Evolutionary conservation across 2,113 vertebrate genomes (phyloP), one percentile per base, ranked within the genome.

Genomic region (Mastomys coucha): DNA sequence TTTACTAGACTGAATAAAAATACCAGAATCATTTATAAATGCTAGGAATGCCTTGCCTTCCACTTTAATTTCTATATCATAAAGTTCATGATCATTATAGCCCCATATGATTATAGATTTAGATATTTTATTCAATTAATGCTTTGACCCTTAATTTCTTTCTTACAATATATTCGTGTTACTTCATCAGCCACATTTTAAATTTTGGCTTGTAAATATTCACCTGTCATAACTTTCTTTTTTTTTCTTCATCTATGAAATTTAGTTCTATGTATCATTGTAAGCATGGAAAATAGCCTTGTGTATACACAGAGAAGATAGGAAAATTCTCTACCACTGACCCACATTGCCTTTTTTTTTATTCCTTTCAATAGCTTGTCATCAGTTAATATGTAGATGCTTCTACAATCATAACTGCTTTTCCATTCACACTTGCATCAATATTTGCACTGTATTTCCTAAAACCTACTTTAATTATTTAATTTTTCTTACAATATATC

Each of bases 1-100:
- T 90, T 36, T 49, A 93, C 63, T 88, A 45, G 86, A 53, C 3
- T 87, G 51, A 95, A 87, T 75, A 69, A 89, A 93, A 95, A 82
- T 82, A 95, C 22, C 39, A 56, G 49, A 89, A n/a, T 53, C 22
- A 88, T 89, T 87, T 92, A 88, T 75, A 93, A 70, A 69, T 70
- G 45, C 1, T 75, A 92, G 60, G 39, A 2, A 67, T 88, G 73
- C 19, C 51, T 95, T 60, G 80, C 22, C 75, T 89, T 91, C 19
- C 60, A 3, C 26, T 42, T 28, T 70, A 84, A 95, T 86, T 60
- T 93, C 69, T 65, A 6, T 85, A 88, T 84, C 7, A 75, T 91
- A 89, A 91, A 69, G 14, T 75, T 93, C n/a, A 36, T n/a, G 45
- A 51, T 95, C 39, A 4, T 28, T 77, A 45, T 5, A 60, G 28